These are phyloP conservation scores for Crenichthys baileyi DNA, from an alignment of 2,797 vertebrate genomes.

Conservation along the genomic window DNA sequence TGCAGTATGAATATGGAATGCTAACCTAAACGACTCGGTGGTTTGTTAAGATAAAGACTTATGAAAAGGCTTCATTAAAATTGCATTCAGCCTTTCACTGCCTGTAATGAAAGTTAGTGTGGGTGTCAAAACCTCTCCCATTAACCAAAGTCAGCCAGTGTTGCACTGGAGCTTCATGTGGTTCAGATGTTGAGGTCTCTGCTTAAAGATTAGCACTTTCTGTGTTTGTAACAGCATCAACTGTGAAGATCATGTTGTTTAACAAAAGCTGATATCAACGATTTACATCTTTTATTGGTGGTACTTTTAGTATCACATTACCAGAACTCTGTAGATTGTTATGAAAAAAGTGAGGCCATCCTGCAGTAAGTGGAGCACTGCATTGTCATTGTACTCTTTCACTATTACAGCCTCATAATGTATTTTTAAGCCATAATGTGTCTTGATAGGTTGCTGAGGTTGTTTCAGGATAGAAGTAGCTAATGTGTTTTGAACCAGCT, in stretches of 20 bases:
- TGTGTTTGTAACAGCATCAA: background rate
- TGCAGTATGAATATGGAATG: constrained; percentile 18
- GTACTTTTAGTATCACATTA: background rate
- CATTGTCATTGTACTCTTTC: background rate
- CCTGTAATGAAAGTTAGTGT: constrained; percentile 66
- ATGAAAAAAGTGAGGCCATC: background rate
- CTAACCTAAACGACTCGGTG: constrained; percentile 56
- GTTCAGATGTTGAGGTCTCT: constrained; percentile 9
- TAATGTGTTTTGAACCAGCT: background rate
- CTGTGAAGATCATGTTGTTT: background rate
- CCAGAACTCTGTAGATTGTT: background rate
- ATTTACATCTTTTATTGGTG: background rate
- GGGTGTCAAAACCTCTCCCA: constrained; percentile 60
- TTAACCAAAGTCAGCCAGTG: constrained; percentile 45
- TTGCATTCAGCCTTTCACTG: constrained; percentile 66
- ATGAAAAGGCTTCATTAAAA: constrained; percentile 76
- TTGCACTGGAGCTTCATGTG: constrained; percentile 12
- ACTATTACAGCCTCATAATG: background rate
- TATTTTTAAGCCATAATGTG: background rate
- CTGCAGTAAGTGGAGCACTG: background rate
- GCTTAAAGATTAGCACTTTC: background rate
- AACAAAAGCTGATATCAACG: background rate
- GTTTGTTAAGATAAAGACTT: constrained; percentile 65
- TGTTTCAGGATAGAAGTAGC: background rate
- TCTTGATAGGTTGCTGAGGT: background rate